phyloP scores from a whole-genome alignment of 2,113 vertebrate genomes.

The Madoqua kirkii region DNA sequence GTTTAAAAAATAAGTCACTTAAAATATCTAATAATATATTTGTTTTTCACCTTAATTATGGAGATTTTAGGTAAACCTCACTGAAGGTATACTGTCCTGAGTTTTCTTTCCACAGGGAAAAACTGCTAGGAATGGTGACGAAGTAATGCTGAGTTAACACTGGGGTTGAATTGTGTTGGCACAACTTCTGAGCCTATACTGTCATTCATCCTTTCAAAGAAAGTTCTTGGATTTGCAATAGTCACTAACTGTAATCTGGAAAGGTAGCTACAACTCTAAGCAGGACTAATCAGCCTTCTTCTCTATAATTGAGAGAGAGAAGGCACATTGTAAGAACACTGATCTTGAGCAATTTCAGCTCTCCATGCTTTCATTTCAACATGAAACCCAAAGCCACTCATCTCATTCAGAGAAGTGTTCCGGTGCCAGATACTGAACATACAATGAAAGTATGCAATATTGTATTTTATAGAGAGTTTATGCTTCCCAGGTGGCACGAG shows the following conservation, averaged over 20 bases:
- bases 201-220: neutral
- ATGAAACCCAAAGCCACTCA: neutral
- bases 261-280: neutral
- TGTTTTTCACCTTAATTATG: neutral
- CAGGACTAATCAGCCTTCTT: neutral
- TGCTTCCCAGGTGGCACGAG: neutral
- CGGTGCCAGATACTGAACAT: neutral
- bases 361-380: neutral
- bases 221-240: neutral
- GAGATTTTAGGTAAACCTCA: neutral
- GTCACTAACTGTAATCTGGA: neutral
- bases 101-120: neutral
- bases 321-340: neutral
- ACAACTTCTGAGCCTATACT: neutral
- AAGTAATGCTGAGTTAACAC: neutral
- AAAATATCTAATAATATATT: constrained; percentile 3
- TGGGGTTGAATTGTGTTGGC: neutral
- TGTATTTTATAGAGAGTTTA: neutral
- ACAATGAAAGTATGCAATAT: neutral
- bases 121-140: neutral
- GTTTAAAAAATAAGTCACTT: neutral
- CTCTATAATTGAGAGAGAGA: neutral
- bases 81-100: neutral
- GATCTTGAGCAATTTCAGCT: neutral
- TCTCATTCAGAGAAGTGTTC: neutral